Evolutionary conservation across 2,797 vertebrate genomes (phyloP).

Genomic region (Mus spretus): DNA sequence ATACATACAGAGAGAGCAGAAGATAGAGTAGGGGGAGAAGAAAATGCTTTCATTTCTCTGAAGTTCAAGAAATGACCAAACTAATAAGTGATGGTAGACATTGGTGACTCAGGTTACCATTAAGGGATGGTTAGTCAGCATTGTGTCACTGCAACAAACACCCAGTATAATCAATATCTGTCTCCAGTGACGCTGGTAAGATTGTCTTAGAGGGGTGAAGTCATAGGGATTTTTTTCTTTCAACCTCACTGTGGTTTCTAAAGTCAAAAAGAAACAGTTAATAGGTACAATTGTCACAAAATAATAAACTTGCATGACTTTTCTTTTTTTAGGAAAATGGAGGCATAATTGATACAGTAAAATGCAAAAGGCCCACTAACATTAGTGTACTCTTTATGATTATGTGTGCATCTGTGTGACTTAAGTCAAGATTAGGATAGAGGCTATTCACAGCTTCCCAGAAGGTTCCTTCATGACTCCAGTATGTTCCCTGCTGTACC

Average conservation of each 20-base stretch:
- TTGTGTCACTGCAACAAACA: background rate
- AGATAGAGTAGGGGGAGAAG: background rate
- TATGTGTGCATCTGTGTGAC: background rate
- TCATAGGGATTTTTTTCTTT: conserved; percentile 33
- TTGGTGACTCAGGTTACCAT: background rate
- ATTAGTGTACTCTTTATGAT: conserved; percentile 6
- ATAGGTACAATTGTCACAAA: background rate
- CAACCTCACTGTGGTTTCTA: conserved; percentile 50
- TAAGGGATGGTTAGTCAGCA: background rate
- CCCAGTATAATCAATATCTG: background rate
- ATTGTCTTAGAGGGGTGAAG: background rate
- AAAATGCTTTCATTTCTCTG: background rate
- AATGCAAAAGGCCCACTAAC: background rate
- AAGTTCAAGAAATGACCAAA: background rate
- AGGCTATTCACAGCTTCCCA: conserved; percentile 33
- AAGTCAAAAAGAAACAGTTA: conserved; percentile 8
- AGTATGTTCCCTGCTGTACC: background rate
- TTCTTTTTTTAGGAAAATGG: background rate
- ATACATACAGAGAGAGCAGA: background rate
- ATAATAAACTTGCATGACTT: background rate
- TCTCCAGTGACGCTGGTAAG: background rate
- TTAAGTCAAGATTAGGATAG: conserved; percentile 29
- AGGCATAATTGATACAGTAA: background rate
- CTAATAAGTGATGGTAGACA: background rate
- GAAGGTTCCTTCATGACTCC: background rate